These are phyloP conservation scores for Eremobia ochroleuca DNA, from an alignment of 2,888 invertebrate species.

Conservation along the genomic window DNA sequence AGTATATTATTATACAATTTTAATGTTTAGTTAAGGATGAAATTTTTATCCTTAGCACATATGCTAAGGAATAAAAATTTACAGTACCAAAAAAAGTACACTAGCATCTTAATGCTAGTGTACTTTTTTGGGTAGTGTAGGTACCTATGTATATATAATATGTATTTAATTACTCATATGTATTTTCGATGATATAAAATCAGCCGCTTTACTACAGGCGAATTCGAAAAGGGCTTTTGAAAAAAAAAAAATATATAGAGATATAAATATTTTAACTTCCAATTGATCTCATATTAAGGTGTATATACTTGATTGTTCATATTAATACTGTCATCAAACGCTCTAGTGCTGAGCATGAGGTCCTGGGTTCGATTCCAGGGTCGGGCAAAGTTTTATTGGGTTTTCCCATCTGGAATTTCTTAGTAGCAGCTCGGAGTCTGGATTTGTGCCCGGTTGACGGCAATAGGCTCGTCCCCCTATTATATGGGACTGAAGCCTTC, in stretches of 20 bases:
- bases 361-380: neutral
- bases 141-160: neutral
- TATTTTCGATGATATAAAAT: neutral
- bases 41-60: no score
- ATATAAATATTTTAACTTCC: neutral
- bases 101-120: no score
- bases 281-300: slow-evolving; percentile 6
- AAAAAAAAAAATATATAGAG: no score
- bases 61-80: no score
- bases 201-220: neutral
- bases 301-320: neutral
- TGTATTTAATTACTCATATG: neutral
- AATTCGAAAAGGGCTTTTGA: no score
- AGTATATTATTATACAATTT: no score
- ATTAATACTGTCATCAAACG: neutral
- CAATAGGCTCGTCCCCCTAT: neutral
- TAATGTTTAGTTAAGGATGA: neutral
- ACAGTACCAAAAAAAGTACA: no score
- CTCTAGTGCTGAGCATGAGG: neutral
- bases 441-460: neutral
- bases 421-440: neutral
- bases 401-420: neutral
- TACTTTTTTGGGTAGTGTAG: neutral
- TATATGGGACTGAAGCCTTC: neutral
- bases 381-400: neutral